These are phyloP conservation scores for Halichoeres trimaculatus DNA, from an alignment of 2,113 vertebrate species.

Conservation along the genomic window DNA sequence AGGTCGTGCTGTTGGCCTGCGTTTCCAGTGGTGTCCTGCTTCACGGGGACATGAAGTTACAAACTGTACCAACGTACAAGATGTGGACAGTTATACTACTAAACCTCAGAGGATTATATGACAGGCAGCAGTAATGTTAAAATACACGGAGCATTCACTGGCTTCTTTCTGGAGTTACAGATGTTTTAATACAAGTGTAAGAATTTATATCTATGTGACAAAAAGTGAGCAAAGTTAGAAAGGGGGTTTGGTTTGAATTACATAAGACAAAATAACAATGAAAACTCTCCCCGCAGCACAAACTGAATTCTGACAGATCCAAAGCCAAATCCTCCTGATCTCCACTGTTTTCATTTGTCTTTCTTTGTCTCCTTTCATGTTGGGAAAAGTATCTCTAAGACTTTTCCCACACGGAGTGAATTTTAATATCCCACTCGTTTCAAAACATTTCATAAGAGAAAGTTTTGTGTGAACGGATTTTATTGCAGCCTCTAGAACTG, in stretches of 20 bases:
- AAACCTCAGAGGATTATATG: not conserved
- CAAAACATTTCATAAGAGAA: slow-evolving; percentile 43
- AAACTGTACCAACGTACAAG: not conserved
- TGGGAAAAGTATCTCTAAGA: slow-evolving; percentile 3
- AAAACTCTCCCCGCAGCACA: slow-evolving; percentile 9
- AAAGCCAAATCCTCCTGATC: slow-evolving; percentile 37
- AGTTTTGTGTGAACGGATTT: slow-evolving; percentile 26
- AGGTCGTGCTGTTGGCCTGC: not conserved
- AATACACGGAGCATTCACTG: not conserved
- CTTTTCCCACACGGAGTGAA: slow-evolving; percentile 21
- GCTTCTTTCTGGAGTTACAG: slow-evolving; percentile 20
- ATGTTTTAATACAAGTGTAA: not conserved
- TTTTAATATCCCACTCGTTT: slow-evolving; percentile 30
- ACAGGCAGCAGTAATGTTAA: not conserved
- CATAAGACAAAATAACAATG: not conserved
- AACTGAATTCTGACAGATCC: slow-evolving; percentile 35
- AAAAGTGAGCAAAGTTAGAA: not conserved
- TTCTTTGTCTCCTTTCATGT: slow-evolving; percentile 27
- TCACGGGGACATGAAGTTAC: not conserved
- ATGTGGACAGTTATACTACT: too few relatives aligned
- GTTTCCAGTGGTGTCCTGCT: not conserved
- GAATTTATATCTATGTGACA: not conserved
- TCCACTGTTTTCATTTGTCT: slow-evolving; percentile 25
- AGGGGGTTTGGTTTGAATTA: slow-evolving; percentile 7
- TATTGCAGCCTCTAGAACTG: not conserved